A percentile compares a stretch with the other conserved stretches of the same genome.
Evolutionary conservation across 2,888 invertebrate genomes (phyloP).

Genomic region (Trichacis sp.): DNA sequence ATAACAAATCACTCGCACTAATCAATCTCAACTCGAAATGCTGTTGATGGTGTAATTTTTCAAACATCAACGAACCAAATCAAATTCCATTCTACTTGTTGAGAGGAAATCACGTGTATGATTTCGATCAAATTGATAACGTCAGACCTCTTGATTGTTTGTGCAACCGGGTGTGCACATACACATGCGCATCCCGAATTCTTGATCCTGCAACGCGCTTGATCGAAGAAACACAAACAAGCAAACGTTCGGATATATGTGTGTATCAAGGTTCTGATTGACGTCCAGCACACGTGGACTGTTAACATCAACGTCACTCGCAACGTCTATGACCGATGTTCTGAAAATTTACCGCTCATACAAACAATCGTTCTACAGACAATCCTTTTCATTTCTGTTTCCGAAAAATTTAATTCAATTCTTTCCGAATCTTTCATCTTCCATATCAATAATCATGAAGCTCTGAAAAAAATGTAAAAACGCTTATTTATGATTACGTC

Average conservation of each 20-base stretch:
- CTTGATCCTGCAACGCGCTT: not conserved
- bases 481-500: too few species aligned
- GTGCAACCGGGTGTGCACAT: not conserved
- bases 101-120: not conserved
- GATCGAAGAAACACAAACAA: not conserved
- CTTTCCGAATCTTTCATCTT: too few species aligned
- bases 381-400: too few species aligned
- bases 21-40: too few species aligned
- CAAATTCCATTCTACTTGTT: not conserved
- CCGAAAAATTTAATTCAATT: too few species aligned
- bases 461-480: too few species aligned
- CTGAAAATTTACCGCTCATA: too few species aligned
- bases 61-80: not conserved
- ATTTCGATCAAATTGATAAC: not conserved
- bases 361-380: too few species aligned
- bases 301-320: constrained; percentile 14
- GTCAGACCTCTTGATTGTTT: not conserved
- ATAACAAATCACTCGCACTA: too few species aligned
- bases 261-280: too few species aligned
- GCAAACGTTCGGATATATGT: not conserved
- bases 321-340: constrained; percentile 7
- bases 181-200: not conserved
- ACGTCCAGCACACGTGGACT: too few species aligned
- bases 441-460: too few species aligned
- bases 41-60: not conserved